Base-by-base conservation (phyloP, 2,888 invertebrate species). In the Drosophila hamatofila region DNA sequence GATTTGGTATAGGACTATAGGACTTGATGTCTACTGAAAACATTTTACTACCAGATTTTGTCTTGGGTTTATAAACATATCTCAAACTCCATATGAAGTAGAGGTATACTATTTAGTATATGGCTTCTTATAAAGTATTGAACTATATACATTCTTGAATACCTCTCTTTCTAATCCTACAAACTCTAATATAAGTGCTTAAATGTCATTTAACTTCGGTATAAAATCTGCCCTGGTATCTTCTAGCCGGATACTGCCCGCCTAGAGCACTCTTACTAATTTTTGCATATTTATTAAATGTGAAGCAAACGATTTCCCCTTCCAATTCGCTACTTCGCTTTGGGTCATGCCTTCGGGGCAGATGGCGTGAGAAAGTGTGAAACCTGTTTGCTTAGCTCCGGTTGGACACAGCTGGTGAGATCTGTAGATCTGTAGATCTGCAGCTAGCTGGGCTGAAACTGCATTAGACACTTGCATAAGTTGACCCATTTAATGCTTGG, bases 321-420 rank as follows among this genome's bases (percentile, higher is more conserved):
- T 42, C 58, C 42, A 21, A 75, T 76, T 74, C 71, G 64, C 39
- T 35, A 54, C 44, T 62, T 59, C 14, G 54, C 39, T 52, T 65
- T 71, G 52, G 65, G 72, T 83, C 73, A 80, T 70, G 82, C 75
- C 66, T 57, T 62, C 66, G 49, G 52, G 63, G 73, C 81, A 80
- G 86, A 84, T 81, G 83, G 78, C 90, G 91, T 91, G 91, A 90
- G 90, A 90, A 90, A 89, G 88, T 80, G 42, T 35, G 68, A 75
- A 91, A 91, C 90, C 90, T 48, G 90, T 90, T 90, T 73, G 52
- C 46, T 12, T 48, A 59, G 58, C 75, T 63, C 64, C 46, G 55
- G 30, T 44, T 48, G 30, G 41, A 33, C 55, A 56, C 39, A 57
- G 48, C 27, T 56, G 25, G 58, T 2, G 0, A 18, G 46, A 63